Evolutionary conservation across 1,140 invertebrate genomes (phyloP).

Genomic region (Neoseiulus cucumeris): DNA sequence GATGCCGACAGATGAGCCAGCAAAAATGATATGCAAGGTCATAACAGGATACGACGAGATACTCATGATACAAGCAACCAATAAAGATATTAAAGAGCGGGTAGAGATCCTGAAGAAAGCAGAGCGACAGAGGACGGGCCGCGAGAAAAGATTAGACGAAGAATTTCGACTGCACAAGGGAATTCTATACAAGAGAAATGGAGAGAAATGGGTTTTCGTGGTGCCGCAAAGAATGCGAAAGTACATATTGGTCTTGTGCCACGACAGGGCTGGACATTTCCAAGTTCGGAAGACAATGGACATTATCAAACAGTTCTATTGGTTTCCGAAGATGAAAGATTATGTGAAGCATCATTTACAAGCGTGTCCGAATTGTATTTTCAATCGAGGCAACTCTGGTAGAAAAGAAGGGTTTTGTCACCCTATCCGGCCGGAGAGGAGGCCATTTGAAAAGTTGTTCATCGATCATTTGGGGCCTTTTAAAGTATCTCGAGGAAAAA

Average conservation of each 20-base stretch:
- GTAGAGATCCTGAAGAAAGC: too few species aligned
- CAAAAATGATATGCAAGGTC: too few species aligned
- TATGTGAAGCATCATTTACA: background rate
- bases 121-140: too few species aligned
- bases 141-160: too few species aligned
- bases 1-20: too few species aligned
- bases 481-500: too few species aligned
- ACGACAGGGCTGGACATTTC: background rate
- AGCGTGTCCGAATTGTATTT: background rate
- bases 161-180: too few species aligned
- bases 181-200: too few species aligned
- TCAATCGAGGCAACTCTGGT: background rate
- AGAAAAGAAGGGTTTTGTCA: background rate
- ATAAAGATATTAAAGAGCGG: too few species aligned
- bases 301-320: background rate
- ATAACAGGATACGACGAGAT: too few species aligned
- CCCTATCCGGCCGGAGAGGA: too few species aligned
- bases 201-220: background rate
- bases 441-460: background rate
- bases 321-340: background rate
- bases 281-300: background rate
- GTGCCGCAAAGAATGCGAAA: background rate
- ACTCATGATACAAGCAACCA: too few species aligned
- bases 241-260: background rate
- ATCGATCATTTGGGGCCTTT: background rate